Evolutionary conservation across 1,140 invertebrate species (phyloP), one percentile per base, ranked within the genome.

Genomic region (Heliconius congener): DNA sequence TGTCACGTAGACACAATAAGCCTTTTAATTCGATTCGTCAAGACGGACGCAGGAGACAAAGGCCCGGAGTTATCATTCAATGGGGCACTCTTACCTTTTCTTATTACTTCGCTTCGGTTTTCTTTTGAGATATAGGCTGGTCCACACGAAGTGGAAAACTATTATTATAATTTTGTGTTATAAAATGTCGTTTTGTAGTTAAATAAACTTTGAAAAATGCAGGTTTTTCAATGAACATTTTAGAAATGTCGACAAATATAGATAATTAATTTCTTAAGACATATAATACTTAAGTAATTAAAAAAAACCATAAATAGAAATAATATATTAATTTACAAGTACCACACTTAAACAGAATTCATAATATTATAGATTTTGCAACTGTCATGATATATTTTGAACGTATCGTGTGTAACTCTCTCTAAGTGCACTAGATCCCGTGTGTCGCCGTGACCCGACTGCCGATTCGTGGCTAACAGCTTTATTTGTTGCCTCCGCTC

Each of bases 21-120:
- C 93, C 93, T 94, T 94, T 94, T 94, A 94, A 94, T 94, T 94
- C 93, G 93, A 94, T 94, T 93, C 92, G 92, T 93, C 93, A 91
- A 88, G 93, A 91, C 90, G 93, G 93, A 92, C 93, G 86, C 87
- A 78, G 81, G 88, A 90, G 91, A 93, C 92, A 93, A 93, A 94
- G 89, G 87, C 85, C 82, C 85, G 85, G 91, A 89, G 93, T 94
- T 94, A 94, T 94, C 93, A 94, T 94, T 94, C 93, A 93, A 93
- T 93, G 91, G 93, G 92, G 92, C 93, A 93, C 93, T 93, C 85
- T 87, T 90, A 93, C 92, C 92, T 93, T 94, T 94, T 93, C 90
- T 91, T 92, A 93, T 94, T 93, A 94, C 90, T 93, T 91, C 85
- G 84, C 85, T 86, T 85, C 86, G 88, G 86, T 87, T 93, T 93